Conservation (phyloP, 2,888 invertebrate genomes). For the Tetramorium bicarinatum region DNA sequence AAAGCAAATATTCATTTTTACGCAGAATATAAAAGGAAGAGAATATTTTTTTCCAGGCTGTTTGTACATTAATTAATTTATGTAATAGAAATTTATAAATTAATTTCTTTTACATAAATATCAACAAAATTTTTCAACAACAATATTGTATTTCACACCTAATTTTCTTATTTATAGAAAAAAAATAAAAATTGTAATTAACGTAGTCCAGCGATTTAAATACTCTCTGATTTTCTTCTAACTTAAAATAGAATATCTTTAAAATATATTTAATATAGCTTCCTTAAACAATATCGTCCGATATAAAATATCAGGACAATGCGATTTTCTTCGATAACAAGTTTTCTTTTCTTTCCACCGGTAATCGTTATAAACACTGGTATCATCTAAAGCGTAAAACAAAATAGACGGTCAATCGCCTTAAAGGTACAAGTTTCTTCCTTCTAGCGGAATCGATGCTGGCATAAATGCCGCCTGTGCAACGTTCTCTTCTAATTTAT, state of each 20-base stretch:
- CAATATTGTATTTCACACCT: background rate
- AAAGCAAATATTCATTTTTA: conserved; percentile 2
- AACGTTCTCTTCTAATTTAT: conserved; percentile 59
- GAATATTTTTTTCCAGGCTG: background rate
- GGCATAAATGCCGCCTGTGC: conserved; percentile 65
- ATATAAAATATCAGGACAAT: conserved; percentile 36
- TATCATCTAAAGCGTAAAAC: conserved; percentile 61
- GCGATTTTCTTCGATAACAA: conserved; percentile 40
- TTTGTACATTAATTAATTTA: too few species aligned
- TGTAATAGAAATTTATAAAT: background rate
- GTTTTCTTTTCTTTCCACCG: conserved; percentile 32
- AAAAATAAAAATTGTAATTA: background rate
- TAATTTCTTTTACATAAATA: background rate
- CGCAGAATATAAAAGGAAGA: background rate
- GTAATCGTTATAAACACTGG: conserved; percentile 53
- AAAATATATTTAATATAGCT: conserved; percentile 25
- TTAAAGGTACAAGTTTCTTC: conserved; percentile 74
- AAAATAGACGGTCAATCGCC: conserved; percentile 66
- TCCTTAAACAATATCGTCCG: background rate
- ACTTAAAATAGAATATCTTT: conserved; percentile 27
- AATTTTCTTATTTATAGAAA: conserved; percentile 15
- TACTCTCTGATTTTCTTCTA: background rate
- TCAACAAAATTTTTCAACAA: conserved; percentile 10
- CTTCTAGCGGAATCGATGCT: conserved; percentile 62
- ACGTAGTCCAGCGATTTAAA: background rate